Base-by-base conservation (phyloP, 2,113 vertebrate genomes). In the Zosterops japonicus region DNA sequence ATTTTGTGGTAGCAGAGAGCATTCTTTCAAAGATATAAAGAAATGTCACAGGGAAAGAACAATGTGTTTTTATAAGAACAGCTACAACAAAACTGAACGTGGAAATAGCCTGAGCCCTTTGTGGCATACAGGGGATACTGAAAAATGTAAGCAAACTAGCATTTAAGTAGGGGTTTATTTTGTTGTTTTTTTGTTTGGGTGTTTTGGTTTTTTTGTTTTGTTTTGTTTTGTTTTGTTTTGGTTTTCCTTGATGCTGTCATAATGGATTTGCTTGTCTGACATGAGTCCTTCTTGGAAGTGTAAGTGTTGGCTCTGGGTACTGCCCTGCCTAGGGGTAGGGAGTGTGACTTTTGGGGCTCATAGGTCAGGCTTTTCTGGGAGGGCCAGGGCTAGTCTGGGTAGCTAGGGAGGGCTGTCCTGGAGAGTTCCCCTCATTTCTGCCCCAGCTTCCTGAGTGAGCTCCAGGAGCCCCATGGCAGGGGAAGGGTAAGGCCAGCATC, bases 1-100 rank as follows among this genome's bases (percentile, higher is more conserved):
- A 49, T 78, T 94, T 87, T 76, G 28, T 67, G 85, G 52, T 77
- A 39, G 22, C 41, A 4, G 42, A 95, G 72, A 76, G 33, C 56
- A 44, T 86, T 94, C 52, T 95, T 83, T 88, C 27, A 64, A 95
- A 95, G 53, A 82, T 11, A 56, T 3, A 84, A 89, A 87, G 74
- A 88, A 87, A 81, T 87, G 65, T 75, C 53, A 50, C 65, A 49
- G 78, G 52, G 76, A 69, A 80, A 49, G 74, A 93, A 60, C 49
- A 74, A 49, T 49, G 59, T 83, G 35, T 31, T 90, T 96, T 86
- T 60, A 24, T 52, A 56, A 36, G 71, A 88, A 31, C 8, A 74
- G 60, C 64, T 52, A 8, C 68, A 87, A 33, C 89, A 83, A 75
- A 90, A 94, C 50, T 12, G 36, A 90, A 74, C 0, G 0, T 21